Evolutionary conservation across 2,888 invertebrate genomes (phyloP).

Genomic region (Heteromurus nitidus): DNA sequence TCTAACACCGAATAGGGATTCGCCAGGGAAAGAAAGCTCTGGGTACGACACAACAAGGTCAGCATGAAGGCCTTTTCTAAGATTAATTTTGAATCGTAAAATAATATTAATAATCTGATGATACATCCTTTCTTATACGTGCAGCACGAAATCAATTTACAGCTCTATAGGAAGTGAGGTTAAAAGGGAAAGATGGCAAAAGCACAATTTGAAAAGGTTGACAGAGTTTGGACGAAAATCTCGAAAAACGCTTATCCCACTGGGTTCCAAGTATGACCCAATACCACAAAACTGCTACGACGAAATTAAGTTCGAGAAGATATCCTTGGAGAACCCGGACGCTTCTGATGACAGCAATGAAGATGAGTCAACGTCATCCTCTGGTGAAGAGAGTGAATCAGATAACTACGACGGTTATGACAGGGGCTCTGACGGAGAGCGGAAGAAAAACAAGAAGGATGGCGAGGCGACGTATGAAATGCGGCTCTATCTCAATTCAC

Average conservation of each 20-base stretch:
- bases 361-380: background rate
- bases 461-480: slow-evolving; percentile 76
- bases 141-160: slow-evolving; percentile 37
- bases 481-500: slow-evolving; percentile 80
- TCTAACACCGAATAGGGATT: background rate
- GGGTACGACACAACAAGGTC: slow-evolving; percentile 64
- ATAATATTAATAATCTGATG: too few relatives aligned
- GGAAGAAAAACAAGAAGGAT: slow-evolving; percentile 18
- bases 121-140: background rate
- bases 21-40: slow-evolving; percentile 46
- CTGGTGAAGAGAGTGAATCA: background rate
- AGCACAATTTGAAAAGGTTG: slow-evolving; percentile 67
- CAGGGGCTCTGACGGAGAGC: background rate
- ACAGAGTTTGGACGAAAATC: slow-evolving; percentile 60
- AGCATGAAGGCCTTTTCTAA: background rate
- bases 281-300: slow-evolving; percentile 70
- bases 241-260: slow-evolving; percentile 32
- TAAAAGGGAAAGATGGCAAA: slow-evolving; percentile 61
- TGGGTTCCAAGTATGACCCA: slow-evolving; percentile 40
- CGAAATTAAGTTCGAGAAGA: slow-evolving; percentile 61
- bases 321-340: slow-evolving; percentile 35
- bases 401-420: background rate
- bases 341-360: slow-evolving; percentile 47
- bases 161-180: slow-evolving; percentile 66
- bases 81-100: background rate